phyloP scores from a whole-genome alignment of 1,140 invertebrate genomes.

The Hypsibius dujardini region DNA sequence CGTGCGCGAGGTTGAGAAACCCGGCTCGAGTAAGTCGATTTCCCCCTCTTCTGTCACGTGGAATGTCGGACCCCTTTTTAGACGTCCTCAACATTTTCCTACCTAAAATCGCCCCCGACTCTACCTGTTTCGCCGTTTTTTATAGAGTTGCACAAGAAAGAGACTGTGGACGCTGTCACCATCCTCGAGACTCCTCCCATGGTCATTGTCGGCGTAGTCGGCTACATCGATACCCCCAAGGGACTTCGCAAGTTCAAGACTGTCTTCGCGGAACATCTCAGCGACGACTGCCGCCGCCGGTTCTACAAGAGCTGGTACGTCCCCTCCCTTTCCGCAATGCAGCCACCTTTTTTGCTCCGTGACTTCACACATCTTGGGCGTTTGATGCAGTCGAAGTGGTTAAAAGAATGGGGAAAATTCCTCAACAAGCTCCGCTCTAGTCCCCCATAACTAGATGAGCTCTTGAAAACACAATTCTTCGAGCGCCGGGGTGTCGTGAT shows the following conservation, averaged over 20 bases:
- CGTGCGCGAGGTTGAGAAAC: conserved; percentile 92
- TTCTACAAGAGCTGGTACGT: conserved; percentile 99
- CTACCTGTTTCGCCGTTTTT: conserved; percentile 16
- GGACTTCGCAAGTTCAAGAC: conserved; percentile 82
- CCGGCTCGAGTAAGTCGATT: conserved; percentile 75
- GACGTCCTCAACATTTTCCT: too few relatives aligned
- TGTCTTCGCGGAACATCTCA: conserved; percentile 94
- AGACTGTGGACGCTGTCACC: conserved; percentile 96
- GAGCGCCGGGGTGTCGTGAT: conserved; percentile 15
- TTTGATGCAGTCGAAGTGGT: too few relatives aligned
- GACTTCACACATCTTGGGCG: conserved; percentile 21
- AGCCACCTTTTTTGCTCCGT: conserved; percentile 16
- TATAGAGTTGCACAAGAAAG: conserved; percentile 96
- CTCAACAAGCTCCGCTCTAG: conserved; percentile 24
- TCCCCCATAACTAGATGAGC: conserved; percentile 9
- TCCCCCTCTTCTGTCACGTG: too few relatives aligned
- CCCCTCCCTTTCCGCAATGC: background rate
- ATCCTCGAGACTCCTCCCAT: conserved; percentile 95
- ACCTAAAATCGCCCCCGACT: too few relatives aligned
- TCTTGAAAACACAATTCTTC: conserved; percentile 15
- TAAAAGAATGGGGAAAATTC: conserved; percentile 19
- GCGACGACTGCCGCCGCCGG: conserved; percentile 87
- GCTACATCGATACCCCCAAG: conserved; percentile 95
- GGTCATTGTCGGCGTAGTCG: conserved; percentile 88
- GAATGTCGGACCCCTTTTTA: too few relatives aligned